phyloP scores from a whole-genome alignment of 2,888 invertebrate species.

The Cephus spinipes region DNA sequence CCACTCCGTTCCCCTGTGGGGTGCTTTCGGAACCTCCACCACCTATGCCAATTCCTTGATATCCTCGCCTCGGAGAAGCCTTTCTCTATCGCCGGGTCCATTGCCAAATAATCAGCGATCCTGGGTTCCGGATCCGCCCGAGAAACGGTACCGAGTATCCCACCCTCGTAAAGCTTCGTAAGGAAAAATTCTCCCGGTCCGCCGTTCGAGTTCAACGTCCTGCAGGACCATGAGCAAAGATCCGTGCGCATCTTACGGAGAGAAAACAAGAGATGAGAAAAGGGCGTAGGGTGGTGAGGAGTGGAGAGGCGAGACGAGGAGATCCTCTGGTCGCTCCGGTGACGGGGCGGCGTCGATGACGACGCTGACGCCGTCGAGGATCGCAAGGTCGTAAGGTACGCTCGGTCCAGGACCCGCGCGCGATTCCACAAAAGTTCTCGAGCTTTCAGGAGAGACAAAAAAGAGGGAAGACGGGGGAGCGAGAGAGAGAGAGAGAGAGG shows the following conservation, averaged over 20 bases:
- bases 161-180: not conserved
- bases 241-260: not conserved
- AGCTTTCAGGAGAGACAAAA: slow-evolving; percentile 10
- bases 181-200: not conserved
- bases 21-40: slow-evolving; percentile 1
- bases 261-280: slow-evolving; percentile 21
- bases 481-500: slow-evolving; percentile 12
- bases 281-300: slow-evolving; percentile 13
- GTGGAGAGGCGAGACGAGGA: not conserved
- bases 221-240: not conserved
- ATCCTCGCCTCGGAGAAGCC: not conserved
- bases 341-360: slow-evolving; percentile 23
- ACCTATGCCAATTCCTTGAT: not conserved
- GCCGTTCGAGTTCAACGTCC: not conserved
- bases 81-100: not conserved
- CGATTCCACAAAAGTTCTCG: not conserved
- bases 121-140: not conserved
- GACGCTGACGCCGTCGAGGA: slow-evolving; percentile 19
- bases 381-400: not conserved
- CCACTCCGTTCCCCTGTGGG: not conserved
- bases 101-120: no score
- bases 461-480: slow-evolving; percentile 8
- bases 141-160: not conserved
- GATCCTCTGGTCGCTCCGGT: slow-evolving; percentile 1
- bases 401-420: not conserved